Evolutionary conservation across 2,797 vertebrate species (phyloP).

Genomic region (Betta splendens): DNA sequence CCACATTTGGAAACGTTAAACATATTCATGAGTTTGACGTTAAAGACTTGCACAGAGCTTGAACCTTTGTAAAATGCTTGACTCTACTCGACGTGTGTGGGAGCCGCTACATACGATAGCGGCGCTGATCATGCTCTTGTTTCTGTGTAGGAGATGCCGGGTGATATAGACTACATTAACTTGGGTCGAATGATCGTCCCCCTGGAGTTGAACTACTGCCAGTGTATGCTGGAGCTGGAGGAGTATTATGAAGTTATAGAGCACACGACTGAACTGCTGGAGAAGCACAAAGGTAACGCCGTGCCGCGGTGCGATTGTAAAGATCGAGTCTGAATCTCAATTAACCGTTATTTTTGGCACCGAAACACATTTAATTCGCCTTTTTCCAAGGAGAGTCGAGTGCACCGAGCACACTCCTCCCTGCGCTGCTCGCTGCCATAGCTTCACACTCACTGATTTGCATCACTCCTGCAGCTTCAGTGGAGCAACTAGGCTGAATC

Average conservation of each 20-base stretch:
- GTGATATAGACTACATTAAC: slow-evolving; percentile 82
- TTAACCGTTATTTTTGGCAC: neutral
- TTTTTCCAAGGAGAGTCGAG: slow-evolving; percentile 3
- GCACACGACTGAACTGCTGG: slow-evolving; percentile 79
- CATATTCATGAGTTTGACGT: slow-evolving; percentile 10
- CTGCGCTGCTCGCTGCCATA: neutral
- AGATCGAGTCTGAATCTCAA: neutral
- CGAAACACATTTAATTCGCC: slow-evolving; percentile 2
- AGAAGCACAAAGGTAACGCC: slow-evolving; percentile 81
- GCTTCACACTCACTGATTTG: slow-evolving; percentile 16
- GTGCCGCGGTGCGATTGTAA: neutral
- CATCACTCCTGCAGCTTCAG: slow-evolving; percentile 10
- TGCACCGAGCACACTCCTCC: neutral
- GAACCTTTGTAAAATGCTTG: slow-evolving; percentile 20
- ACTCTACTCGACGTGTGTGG: slow-evolving; percentile 9
- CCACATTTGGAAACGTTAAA: slow-evolving; percentile 25
- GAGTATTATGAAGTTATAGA: slow-evolving; percentile 85
- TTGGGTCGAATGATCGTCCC: slow-evolving; percentile 80
- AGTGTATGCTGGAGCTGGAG: slow-evolving; percentile 85
- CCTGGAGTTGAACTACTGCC: slow-evolving; percentile 85
- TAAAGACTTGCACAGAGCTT: slow-evolving; percentile 17
- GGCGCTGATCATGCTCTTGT: slow-evolving; percentile 16
- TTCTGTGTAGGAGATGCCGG: slow-evolving; percentile 81
- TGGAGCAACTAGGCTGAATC: slow-evolving; percentile 10
- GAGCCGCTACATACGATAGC: slow-evolving; percentile 16